Percentiles rank a stretch among this genome's conserved stretches.
Evolutionary conservation across 2,888 invertebrate species (phyloP).

Genomic region (Callimorpha dominula): DNA sequence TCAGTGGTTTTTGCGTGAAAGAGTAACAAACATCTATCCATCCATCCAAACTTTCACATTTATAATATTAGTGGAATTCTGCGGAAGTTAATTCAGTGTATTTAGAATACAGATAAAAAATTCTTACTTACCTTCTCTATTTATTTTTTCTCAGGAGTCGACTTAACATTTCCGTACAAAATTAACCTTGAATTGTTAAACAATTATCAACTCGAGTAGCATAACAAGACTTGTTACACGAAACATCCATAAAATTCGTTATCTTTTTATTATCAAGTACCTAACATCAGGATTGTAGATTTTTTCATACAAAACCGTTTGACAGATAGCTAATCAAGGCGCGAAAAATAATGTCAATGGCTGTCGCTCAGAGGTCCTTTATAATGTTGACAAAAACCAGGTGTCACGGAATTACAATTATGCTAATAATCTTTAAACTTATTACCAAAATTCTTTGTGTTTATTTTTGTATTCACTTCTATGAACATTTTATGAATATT

Average conservation of each 20-base stretch:
- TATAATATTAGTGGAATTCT: too few species aligned
- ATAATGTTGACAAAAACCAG: conserved; percentile 29
- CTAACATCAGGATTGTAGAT: neutral
- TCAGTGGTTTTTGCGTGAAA: too few species aligned
- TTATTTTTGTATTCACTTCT: neutral
- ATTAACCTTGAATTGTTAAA: conserved; percentile 13
- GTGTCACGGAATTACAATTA: conserved; percentile 31
- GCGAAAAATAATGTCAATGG: conserved; percentile 12
- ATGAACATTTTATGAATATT: neutral
- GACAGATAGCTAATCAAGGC: conserved; percentile 6
- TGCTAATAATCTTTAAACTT: conserved; percentile 34
- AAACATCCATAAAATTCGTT: neutral
- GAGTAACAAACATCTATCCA: too few species aligned
- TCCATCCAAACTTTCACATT: too few species aligned
- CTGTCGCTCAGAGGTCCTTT: neutral
- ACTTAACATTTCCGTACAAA: conserved; percentile 6
- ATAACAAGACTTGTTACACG: neutral
- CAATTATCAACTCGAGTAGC: conserved; percentile 10
- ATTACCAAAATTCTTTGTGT: conserved; percentile 16
- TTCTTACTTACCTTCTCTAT: neutral
- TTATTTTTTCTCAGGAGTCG: neutral
- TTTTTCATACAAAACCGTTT: neutral
- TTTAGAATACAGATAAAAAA: neutral
- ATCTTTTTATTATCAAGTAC: neutral
- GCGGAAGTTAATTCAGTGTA: neutral